Conservation (phyloP, 2,888 invertebrate species). For the Amblyteles armatorius region DNA sequence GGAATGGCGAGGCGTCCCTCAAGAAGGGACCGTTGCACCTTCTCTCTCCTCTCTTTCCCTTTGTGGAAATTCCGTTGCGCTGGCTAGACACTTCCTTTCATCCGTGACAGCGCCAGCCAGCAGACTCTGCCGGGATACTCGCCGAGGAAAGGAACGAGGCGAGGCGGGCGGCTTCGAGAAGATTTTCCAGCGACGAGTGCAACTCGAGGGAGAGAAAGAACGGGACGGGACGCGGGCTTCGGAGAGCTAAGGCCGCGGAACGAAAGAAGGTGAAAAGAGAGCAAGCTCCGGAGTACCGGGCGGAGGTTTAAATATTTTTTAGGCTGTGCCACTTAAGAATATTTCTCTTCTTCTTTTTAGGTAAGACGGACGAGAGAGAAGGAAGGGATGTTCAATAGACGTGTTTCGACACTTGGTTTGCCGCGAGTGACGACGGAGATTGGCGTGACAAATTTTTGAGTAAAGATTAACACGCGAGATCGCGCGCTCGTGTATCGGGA, state of each 20-base stretch:
- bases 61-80: constrained; percentile 81
- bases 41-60: constrained; percentile 69
- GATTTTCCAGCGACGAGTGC: constrained; percentile 62
- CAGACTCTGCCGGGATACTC: constrained; percentile 71
- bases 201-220: constrained; percentile 45
- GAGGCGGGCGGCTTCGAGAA: constrained; percentile 53
- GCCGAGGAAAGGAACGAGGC: constrained; percentile 58
- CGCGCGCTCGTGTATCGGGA: too few species aligned
- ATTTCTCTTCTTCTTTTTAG: too few species aligned
- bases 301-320: constrained; percentile 70
- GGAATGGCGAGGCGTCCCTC: constrained; percentile 73
- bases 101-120: constrained; percentile 76
- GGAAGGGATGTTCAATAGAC: too few species aligned
- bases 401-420: too few species aligned
- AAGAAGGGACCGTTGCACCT: constrained; percentile 77
- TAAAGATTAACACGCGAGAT: too few species aligned
- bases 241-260: constrained; percentile 34
- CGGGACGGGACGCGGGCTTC: constrained; percentile 4
- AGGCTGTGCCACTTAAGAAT: constrained; percentile 57
- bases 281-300: constrained; percentile 27
- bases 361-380: too few species aligned
- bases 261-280: constrained; percentile 23
- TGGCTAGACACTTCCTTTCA: constrained; percentile 83
- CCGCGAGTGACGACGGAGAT: too few species aligned
- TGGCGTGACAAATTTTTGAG: too few species aligned